A percentile compares a stretch with the other conserved stretches of the same genome.
Evolutionary conservation across 2,797 vertebrate species (phyloP).

Genomic region (Arctocebus calabarensis): DNA sequence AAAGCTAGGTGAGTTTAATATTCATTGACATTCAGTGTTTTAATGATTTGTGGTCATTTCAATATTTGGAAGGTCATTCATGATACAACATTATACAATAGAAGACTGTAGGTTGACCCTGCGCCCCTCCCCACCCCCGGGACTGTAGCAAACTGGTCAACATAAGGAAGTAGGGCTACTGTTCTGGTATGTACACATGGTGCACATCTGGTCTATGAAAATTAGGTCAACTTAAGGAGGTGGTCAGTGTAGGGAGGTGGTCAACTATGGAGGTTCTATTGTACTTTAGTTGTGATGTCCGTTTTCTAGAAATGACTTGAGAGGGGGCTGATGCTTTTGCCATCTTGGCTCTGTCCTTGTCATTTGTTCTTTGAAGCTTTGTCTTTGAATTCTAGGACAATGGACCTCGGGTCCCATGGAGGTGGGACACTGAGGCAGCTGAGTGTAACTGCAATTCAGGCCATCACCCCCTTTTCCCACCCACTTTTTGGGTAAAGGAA

Average conservation of each 20-base stretch:
- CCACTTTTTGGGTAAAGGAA: not conserved
- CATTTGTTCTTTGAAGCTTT: not conserved
- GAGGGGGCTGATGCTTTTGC: not conserved
- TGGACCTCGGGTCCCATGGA: not conserved
- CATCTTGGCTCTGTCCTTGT: not conserved
- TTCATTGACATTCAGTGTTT: fast-evolving
- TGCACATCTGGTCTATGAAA: too few species aligned
- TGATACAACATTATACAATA: fast-evolving
- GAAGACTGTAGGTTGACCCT: too few species aligned
- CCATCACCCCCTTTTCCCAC: not conserved
- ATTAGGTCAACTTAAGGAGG: too few species aligned
- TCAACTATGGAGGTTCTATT: too few species aligned
- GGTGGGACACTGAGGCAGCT: not conserved
- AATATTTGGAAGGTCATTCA: fast-evolving
- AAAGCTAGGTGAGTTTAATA: conserved; percentile 92
- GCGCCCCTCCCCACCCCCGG: too few species aligned
- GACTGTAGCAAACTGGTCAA: too few species aligned
- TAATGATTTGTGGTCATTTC: fast-evolving
- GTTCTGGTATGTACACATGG: too few species aligned
- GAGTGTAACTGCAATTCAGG: not conserved
- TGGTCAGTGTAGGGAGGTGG: too few species aligned
- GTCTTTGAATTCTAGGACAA: not conserved
- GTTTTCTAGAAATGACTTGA: not conserved
- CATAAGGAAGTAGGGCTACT: too few species aligned
- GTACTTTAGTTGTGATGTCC: not conserved